Conservation (phyloP, 2,888 invertebrate species). For the Conomelus anceps region DNA sequence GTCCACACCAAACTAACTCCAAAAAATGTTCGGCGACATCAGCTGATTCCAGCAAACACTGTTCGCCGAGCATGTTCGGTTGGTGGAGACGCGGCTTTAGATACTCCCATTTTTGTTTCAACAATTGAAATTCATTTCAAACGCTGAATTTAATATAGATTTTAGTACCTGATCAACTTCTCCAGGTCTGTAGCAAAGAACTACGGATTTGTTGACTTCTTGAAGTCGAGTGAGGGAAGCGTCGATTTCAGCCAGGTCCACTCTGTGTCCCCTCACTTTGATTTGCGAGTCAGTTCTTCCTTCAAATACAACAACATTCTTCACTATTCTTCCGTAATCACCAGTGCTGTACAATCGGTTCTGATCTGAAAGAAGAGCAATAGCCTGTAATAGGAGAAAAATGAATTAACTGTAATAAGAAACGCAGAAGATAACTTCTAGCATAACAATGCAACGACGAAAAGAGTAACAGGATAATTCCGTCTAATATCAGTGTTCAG, state of each 20-base stretch:
- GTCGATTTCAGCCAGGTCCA: slow-evolving; percentile 79
- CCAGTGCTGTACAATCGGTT: slow-evolving; percentile 74
- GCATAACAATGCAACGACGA: background rate
- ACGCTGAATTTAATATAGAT: background rate
- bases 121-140: background rate
- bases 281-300: slow-evolving; percentile 81
- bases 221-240: slow-evolving; percentile 54
- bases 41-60: too few relatives aligned
- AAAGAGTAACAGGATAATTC: too few relatives aligned
- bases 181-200: slow-evolving; percentile 71
- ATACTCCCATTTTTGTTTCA: too few relatives aligned
- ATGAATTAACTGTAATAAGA: background rate
- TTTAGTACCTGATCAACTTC: slow-evolving; percentile 47
- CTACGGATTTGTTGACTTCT: slow-evolving; percentile 67
- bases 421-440: background rate
- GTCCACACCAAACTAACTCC: too few relatives aligned
- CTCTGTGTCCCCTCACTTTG: slow-evolving; percentile 79
- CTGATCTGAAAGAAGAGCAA: slow-evolving; percentile 47
- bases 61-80: too few relatives aligned
- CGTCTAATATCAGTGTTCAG: too few relatives aligned
- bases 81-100: too few relatives aligned
- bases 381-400: background rate
- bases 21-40: too few relatives aligned
- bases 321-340: slow-evolving; percentile 67
- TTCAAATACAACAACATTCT: slow-evolving; percentile 63